A percentile compares a stretch with the other conserved stretches of the same genome.
phyloP scores from a whole-genome alignment of 2,888 invertebrate genomes.

The Cremastobaeus sp. region DNA sequence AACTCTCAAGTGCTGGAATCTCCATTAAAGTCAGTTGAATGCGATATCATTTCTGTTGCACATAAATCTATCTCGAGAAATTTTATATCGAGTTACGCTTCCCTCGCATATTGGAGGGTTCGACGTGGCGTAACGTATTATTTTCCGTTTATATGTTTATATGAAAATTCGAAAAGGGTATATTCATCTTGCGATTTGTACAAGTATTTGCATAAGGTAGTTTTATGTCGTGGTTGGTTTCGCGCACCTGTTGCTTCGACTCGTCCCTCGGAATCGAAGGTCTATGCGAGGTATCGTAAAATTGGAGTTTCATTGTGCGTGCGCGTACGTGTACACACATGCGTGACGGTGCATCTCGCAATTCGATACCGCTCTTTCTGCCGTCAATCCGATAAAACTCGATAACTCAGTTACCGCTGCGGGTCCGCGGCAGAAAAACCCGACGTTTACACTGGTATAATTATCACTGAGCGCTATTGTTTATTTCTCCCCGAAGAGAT shows the following conservation, averaged over 20 bases:
- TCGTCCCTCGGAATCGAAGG: slow-evolving; percentile 76
- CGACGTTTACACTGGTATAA: too few relatives aligned
- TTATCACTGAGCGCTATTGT: slow-evolving; percentile 29
- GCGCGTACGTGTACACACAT: slow-evolving; percentile 42
- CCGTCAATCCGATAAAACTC: too few relatives aligned
- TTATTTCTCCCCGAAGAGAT: slow-evolving; percentile 29
- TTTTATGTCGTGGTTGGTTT: slow-evolving; percentile 71
- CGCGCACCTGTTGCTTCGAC: slow-evolving; percentile 77
- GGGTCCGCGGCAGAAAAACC: not conserved
- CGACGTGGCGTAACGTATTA: slow-evolving; percentile 27
- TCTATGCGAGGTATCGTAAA: slow-evolving; percentile 65
- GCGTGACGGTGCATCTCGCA: slow-evolving; percentile 15
- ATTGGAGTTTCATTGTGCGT: slow-evolving; percentile 59
- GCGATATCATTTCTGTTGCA: not conserved
- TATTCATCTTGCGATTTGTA: slow-evolving; percentile 71
- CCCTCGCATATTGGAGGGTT: slow-evolving; percentile 23
- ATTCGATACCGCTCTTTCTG: not conserved
- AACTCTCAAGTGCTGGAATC: too few relatives aligned
- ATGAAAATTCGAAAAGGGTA: slow-evolving; percentile 51
- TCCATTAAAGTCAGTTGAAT: not conserved
- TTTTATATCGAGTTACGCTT: slow-evolving; percentile 26
- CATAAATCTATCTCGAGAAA: not conserved
- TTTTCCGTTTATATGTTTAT: slow-evolving; percentile 40
- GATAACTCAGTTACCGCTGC: not conserved
- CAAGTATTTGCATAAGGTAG: slow-evolving; percentile 73